A percentile compares a stretch with the other conserved stretches of the same genome.
Evolutionary conservation across 2,888 invertebrate genomes (phyloP).

Genomic region (Brachyopa scutellaris): DNA sequence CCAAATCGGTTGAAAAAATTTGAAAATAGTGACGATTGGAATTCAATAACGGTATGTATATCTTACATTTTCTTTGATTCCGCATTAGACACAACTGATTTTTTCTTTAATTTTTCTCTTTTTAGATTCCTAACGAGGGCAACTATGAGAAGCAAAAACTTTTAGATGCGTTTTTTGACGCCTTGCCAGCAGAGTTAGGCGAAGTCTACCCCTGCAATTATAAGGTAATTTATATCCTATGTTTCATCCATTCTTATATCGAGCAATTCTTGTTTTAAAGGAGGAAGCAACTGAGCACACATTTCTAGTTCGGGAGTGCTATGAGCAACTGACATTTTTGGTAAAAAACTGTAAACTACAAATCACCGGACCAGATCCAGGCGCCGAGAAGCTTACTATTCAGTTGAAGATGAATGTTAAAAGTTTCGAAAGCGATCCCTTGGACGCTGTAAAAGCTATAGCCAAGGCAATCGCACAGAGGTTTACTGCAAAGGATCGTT

Average conservation of each 20-base stretch:
- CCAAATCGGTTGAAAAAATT: conserved; percentile 73
- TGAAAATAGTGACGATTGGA: conserved; percentile 77
- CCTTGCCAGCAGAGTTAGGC: conserved; percentile 73
- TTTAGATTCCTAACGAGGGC: conserved; percentile 76
- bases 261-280: conserved; percentile 71
- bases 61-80: background rate
- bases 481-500: conserved; percentile 76
- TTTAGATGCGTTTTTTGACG: conserved; percentile 77
- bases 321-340: conserved; percentile 76
- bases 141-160: conserved; percentile 75
- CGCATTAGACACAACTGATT: no score
- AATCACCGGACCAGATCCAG: conserved; percentile 50
- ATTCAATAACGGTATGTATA: conserved; percentile 77
- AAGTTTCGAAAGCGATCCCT: conserved; percentile 75
- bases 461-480: conserved; percentile 76
- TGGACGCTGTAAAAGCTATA: conserved; percentile 76
- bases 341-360: conserved; percentile 75
- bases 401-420: conserved; percentile 78
- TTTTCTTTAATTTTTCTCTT: background rate
- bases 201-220: conserved; percentile 80
- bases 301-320: conserved; percentile 78
- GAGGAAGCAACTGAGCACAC: conserved; percentile 76
- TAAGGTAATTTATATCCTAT: conserved; percentile 73
- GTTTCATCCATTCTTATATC: background rate
- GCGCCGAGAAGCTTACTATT: conserved; percentile 73